Evolutionary conservation across 2,113 vertebrate species (phyloP).

Genomic region (Tautogolabrus adspersus): DNA sequence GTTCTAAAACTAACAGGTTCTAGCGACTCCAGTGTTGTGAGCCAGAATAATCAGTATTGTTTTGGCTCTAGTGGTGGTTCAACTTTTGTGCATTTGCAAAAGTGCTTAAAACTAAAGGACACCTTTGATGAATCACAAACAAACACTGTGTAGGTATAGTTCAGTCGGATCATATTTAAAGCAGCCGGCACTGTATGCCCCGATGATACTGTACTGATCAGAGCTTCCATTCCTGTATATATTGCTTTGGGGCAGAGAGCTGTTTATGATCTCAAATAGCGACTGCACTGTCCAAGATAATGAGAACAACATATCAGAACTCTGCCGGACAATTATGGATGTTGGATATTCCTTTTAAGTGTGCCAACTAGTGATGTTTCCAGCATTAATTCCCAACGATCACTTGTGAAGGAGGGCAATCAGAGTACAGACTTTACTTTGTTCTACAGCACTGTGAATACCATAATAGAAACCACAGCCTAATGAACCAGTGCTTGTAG

Average conservation of each 20-base stretch:
- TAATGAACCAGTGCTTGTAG: slow-evolving; percentile 47
- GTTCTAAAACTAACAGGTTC: too few relatives aligned
- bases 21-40: too few relatives aligned
- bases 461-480: slow-evolving; percentile 32
- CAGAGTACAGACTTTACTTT: slow-evolving; percentile 59
- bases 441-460: slow-evolving; percentile 53
- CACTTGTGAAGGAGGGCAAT: slow-evolving; percentile 57
- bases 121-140: slow-evolving; percentile 5
- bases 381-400: slow-evolving; percentile 62
- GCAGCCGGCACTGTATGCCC: slow-evolving; percentile 15
- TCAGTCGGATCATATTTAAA: slow-evolving; percentile 54
- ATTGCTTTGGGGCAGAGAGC: slow-evolving; percentile 59
- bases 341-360: slow-evolving; percentile 50
- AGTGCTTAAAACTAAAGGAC: not conserved
- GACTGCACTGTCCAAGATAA: slow-evolving; percentile 59
- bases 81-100: not conserved
- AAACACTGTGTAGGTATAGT: slow-evolving; percentile 11
- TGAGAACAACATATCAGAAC: slow-evolving; percentile 59
- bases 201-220: slow-evolving; percentile 41
- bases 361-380: slow-evolving; percentile 51
- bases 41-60: not conserved
- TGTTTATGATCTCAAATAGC: slow-evolving; percentile 59
- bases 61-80: not conserved
- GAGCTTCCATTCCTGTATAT: slow-evolving; percentile 42
- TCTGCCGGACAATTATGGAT: slow-evolving; percentile 49